Conservation (phyloP, 2,797 vertebrate species). For the Champsocephalus esox region DNA sequence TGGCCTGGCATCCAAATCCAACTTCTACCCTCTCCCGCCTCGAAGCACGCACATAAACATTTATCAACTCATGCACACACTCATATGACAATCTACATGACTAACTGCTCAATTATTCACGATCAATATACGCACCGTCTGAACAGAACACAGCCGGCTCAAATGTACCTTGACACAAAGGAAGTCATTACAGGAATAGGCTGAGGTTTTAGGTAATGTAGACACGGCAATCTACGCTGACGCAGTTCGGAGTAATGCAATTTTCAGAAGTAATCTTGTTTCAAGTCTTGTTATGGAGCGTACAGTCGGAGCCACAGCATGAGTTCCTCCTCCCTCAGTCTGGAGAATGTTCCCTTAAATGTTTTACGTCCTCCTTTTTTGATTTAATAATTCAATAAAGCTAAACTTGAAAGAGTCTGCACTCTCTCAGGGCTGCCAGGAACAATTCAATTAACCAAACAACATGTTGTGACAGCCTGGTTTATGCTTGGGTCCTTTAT, state of each 20-base stretch:
- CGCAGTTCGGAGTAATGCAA: constrained; percentile 42
- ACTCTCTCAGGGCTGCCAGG: constrained; percentile 63
- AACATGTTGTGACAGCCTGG: constrained; percentile 58
- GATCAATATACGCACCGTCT: constrained; percentile 43
- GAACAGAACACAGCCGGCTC: constrained; percentile 62
- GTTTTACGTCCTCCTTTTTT: constrained; percentile 62
- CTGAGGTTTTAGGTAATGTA: constrained; percentile 45
- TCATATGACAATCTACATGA: constrained; percentile 32
- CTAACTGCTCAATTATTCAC: constrained; percentile 66
- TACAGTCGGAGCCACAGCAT: constrained; percentile 22
- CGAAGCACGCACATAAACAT: constrained; percentile 5
- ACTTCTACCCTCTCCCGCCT: background rate
- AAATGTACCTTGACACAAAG: constrained; percentile 61
- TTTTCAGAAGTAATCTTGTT: constrained; percentile 66
- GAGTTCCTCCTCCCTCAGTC: constrained; percentile 24
- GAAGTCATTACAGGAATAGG: constrained; percentile 49
- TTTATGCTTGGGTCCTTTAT: constrained; percentile 65
- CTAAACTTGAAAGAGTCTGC: constrained; percentile 64
- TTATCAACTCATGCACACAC: constrained; percentile 16
- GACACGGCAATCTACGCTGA: constrained; percentile 41
- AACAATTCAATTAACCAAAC: constrained; percentile 67
- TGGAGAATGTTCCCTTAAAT: constrained; percentile 60
- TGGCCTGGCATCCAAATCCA: constrained; percentile 33
- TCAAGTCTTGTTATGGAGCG: constrained; percentile 41
- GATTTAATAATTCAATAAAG: constrained; percentile 77